Percentiles rank a stretch among this genome's conserved stretches.
Evolutionary conservation across 2,797 vertebrate genomes (phyloP).

Genomic region (Coilia nasus): DNA sequence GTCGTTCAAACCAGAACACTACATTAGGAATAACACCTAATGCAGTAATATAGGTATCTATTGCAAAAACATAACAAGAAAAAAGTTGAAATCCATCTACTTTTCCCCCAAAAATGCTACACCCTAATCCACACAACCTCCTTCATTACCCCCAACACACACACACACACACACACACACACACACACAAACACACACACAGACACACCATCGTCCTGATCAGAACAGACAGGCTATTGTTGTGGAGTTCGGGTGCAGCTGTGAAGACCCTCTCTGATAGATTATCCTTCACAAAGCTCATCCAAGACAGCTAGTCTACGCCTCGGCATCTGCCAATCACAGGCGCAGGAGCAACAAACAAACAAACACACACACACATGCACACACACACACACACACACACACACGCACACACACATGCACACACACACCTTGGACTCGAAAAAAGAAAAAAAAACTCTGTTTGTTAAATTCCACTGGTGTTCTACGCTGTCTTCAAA

Average conservation of each 20-base stretch:
- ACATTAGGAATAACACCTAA: too few species aligned
- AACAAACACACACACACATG: conserved; percentile 27
- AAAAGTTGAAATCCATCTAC: neutral
- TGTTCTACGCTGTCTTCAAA: neutral
- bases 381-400: conserved; percentile 23
- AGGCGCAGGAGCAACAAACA: conserved; percentile 26
- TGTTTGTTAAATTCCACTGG: neutral
- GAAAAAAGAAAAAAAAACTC: neutral
- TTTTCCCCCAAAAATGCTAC: neutral
- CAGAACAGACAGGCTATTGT: conserved; percentile 77
- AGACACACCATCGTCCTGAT: conserved; percentile 28
- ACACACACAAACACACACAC: neutral
- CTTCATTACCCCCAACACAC: conserved; percentile 57
- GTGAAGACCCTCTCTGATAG: conserved; percentile 61
- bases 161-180: conserved; percentile 38
- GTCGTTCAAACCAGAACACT: too few species aligned
- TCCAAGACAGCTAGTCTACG: neutral
- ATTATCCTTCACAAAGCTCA: conserved; percentile 41
- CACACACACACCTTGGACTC: conserved; percentile 16
- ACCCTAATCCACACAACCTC: conserved; percentile 56
- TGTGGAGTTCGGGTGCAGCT: conserved; percentile 72
- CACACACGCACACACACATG: conserved; percentile 24
- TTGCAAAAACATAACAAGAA: neutral
- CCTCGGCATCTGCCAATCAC: neutral
- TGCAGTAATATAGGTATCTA: neutral